Base-by-base conservation (phyloP, 2,888 invertebrate species). In the Achlya flavicornis region DNA sequence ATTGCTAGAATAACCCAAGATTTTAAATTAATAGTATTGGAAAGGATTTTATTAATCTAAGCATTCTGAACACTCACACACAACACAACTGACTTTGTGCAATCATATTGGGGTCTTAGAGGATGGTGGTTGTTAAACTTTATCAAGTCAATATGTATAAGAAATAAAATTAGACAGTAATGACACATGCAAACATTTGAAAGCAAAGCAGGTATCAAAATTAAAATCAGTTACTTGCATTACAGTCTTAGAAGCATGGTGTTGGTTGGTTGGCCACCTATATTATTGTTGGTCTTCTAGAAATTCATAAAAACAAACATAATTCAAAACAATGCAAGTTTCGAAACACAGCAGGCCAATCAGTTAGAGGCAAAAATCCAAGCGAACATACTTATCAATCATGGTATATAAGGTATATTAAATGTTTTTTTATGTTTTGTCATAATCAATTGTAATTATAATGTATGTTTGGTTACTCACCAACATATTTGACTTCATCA, bases 401-500 rank as follows among this genome's bases (percentile, higher is more conserved):
- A 10, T n/a, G n/a, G n/a, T n/a, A n/a, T n/a, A n/a, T n/a, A n/a
- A n/a, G n/a, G n/a, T n/a, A n/a, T n/a, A n/a, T n/a, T n/a, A n/a
- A n/a, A n/a, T n/a, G n/a, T n/a, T n/a, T n/a, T n/a, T n/a, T n/a
- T 43, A 43, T 43, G 14, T 4, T 14, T 43, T 43, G 11, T 12
- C 14, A n/a, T 4, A 46, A 46, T n/a, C n/a, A 46, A 46, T 46
- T 46, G 4, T n/a, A 46, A n/a, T 41, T 12, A 8, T 4, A n/a
- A 5, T 46, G 41, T 41, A 41, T 41, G 41, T 7, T 10, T 48
- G 10, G 61, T 63, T 69, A 89, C 93, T 95, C 95, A 96, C 97
- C 97, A 94, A 97, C 98, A 95, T 98, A 98, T 96, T 98, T 98
- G 71, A 98, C 98, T 95, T 99, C 99, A 94, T 99, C 99, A 93